A percentile compares a stretch with the other conserved stretches of the same genome.
Conservation (phyloP, 2,888 invertebrate genomes). For the Cephus pulcher region DNA sequence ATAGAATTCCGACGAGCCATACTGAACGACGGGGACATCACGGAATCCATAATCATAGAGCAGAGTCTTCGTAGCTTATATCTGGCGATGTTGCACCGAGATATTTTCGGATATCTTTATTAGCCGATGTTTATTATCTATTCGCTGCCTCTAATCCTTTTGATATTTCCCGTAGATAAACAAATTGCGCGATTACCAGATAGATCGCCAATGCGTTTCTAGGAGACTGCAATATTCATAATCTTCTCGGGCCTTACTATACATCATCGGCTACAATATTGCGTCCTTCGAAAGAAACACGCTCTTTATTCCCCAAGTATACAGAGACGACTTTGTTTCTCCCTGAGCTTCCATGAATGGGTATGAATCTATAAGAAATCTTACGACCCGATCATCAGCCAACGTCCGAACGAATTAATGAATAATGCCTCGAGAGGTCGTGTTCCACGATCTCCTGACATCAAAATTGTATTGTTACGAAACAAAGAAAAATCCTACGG, state of each 20-base stretch:
- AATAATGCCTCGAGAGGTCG: neutral
- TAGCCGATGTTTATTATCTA: conserved; percentile 61
- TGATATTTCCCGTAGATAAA: conserved; percentile 58
- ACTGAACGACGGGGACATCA: conserved; percentile 26
- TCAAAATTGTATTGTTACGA: neutral
- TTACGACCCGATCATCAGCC: neutral
- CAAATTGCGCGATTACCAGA: conserved; percentile 53
- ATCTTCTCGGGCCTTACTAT: conserved; percentile 36
- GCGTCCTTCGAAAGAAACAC: conserved; percentile 3
- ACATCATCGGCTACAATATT: conserved; percentile 40
- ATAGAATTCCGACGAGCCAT: conserved; percentile 24
- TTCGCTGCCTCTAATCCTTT: conserved; percentile 59
- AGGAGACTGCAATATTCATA: conserved; percentile 53
- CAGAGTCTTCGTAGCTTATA: neutral
- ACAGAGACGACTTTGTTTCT: neutral
- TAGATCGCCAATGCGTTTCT: conserved; percentile 35
- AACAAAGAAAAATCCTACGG: neutral
- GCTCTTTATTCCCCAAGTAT: neutral
- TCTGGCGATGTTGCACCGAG: conserved; percentile 28
- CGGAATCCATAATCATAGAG: conserved; percentile 49
- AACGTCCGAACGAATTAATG: neutral
- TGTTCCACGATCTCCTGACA: neutral
- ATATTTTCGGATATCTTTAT: conserved; percentile 59
- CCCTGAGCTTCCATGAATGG: neutral
- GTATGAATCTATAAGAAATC: neutral